Base-by-base conservation (phyloP, 2,797 vertebrate species). In the Gymnothorax javanicus region DNA sequence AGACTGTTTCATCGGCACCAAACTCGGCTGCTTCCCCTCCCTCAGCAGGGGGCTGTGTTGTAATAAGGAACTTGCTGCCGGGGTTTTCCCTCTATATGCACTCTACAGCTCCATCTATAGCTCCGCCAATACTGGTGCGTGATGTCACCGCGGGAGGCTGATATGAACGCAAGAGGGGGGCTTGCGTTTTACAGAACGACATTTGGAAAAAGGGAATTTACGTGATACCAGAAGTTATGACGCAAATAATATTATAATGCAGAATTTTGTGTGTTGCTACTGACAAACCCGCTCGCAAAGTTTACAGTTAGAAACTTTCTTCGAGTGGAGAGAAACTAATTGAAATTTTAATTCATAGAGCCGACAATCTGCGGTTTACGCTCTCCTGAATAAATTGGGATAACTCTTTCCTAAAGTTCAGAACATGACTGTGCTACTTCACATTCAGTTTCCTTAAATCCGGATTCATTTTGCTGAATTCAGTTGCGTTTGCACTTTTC, bases 61-160 rank as follows among this genome's bases (percentile, higher is more conserved):
- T 86, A 83, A 85, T 86, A 77, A 62, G 59, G 23, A 84, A 89
- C 89, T 88, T 82, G 87, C 85, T 50, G 79, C 56, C 69, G 86
- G 69, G 87, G 82, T 89, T 62, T 89, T 90, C 91, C 91, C 92
- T 90, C 91, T 87, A 91, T 91, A 90, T 83, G 87, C 92, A 92
- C 91, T 52, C 85, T 0, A 89, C 90, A 92, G 93, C 94, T 92
- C 93, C 95, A 69, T 91, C 93, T 89, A 58, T 85, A 88, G 85
- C 88, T 82, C 58, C 82, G 57, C 71, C 33, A 85, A 56, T 60
- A 60, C 57, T 62, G 73, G n/a, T 86, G 17, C 20, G 17, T 90
- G 88, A 92, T 86, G 88, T 90, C 90, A 90, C 88, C 85, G 82
- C n/a, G 52, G 43, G 84, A 83, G 58, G 82, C 58, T 23, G 64